phyloP scores from a whole-genome alignment of 2,888 invertebrate genomes.

The Pristionchus arcanus region DNA sequence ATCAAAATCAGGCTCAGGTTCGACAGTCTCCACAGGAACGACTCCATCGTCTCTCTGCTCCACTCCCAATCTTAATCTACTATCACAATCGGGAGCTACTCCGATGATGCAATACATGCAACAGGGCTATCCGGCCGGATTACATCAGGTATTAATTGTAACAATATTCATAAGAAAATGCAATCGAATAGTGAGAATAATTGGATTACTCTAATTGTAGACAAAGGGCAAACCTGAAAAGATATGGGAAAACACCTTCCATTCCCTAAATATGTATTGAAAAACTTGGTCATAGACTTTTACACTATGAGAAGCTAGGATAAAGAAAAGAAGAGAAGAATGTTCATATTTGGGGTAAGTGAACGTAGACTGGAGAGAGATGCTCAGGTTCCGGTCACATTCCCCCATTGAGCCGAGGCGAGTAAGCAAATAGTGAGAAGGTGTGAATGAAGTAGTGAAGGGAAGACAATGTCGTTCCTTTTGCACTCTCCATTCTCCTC shows the following conservation, averaged over 20 bases:
- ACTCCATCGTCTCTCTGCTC: constrained; percentile 39
- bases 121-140: neutral
- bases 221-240: neutral
- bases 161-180: neutral
- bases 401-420: neutral
- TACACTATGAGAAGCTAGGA: neutral
- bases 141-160: constrained; percentile 2
- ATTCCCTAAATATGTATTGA: neutral
- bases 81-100: neutral
- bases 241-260: neutral
- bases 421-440: constrained; percentile 19
- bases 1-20: neutral
- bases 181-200: too few species aligned
- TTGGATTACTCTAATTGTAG: too few species aligned
- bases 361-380: neutral
- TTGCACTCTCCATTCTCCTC: constrained; percentile 41
- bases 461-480: neutral
- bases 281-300: neutral
- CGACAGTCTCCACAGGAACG: constrained; percentile 30
- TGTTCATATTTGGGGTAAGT: constrained; percentile 13
- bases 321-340: neutral
- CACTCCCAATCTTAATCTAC: constrained; percentile 26
- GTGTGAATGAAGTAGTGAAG: constrained; percentile 30
- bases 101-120: constrained; percentile 43
- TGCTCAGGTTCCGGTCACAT: constrained; percentile 22